Evolutionary conservation across 2,797 vertebrate genomes (phyloP).

Genomic region (Peromyscus eremicus): DNA sequence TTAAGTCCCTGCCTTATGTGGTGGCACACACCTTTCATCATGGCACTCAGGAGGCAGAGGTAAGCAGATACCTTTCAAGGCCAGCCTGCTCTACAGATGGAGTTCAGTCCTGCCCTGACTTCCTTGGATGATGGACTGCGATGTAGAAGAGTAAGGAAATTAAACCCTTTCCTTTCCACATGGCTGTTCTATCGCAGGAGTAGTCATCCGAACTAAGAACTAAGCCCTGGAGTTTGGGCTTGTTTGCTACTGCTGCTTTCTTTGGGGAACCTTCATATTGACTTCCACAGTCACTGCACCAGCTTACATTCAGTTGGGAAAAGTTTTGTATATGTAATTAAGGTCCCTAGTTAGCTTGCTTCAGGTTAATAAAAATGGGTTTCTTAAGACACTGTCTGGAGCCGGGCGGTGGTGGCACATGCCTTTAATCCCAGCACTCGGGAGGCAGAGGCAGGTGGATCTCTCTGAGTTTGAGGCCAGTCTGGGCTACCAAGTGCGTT

Average conservation of each 20-base stretch:
- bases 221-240: background rate
- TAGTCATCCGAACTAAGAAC: background rate
- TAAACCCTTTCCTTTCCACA: background rate
- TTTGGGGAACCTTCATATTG: background rate
- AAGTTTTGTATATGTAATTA: constrained; percentile 30
- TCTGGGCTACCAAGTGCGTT: too few species aligned
- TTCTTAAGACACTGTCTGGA: background rate
- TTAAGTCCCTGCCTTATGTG: background rate
- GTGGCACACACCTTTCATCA: background rate
- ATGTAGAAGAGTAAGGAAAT: background rate
- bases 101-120: background rate
- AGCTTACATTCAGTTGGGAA: background rate
- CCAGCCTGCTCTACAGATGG: background rate
- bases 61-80: background rate
- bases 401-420: too few species aligned
- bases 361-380: background rate
- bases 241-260: background rate
- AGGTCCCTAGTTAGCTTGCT: constrained; percentile 25
- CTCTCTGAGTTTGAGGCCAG: too few species aligned
- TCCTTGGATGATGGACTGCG: background rate
- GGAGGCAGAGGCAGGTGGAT: too few species aligned
- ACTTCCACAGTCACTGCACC: background rate
- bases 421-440: too few species aligned
- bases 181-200: background rate
- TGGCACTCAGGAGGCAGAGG: background rate